Evolutionary conservation across 30 jellyfish, hydroid and myxozoan species (phyloP), one percentile per base, ranked within the genome.

Genomic region (Chrysaora quinquecirrha): DNA sequence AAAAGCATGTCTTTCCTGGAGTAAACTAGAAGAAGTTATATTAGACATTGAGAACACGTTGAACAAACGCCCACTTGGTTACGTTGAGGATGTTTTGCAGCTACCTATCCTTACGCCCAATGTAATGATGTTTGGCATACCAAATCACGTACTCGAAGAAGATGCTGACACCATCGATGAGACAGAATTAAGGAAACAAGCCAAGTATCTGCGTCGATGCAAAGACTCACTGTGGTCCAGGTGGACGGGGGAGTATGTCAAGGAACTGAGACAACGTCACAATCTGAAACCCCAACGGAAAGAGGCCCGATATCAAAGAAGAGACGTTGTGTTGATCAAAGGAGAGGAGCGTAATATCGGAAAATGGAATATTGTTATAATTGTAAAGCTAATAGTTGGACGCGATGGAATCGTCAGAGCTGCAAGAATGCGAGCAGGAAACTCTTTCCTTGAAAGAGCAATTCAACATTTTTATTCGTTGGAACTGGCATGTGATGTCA

Each of bases 211-310:
- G 27, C 69, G 54, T 27, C 30, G 29, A 12, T 73, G 83, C 69
- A 84, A 75, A 75, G 77, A 86, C 10, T n/a, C 34, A 6, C n/a
- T 46, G 24, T 84, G 90, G 95, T 6, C 66, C 22, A 27, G 89
- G 25, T 84, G 90, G 90, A 23, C 89, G 24, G 46, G 43, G 35
- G 90, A 84, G 66, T 84, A 84, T 28, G 83, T 84, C 20, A 72
- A 48, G 14, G 54, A 6, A 14, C 14, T 38, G 14, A 6, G 54
- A 3, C 11, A 38, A 38, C 6, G 54, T 6, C 54, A 38, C 54
- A 38, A 38, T 14, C 54, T 38, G 54, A 38, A 38, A 38, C 54
- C 6, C 54, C 6, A 38, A 38, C 6, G 11, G 54, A 38, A 38
- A 38, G 54, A 38, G 11, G 11, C 14, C 6, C 6, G 14, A 14